Base-by-base conservation (phyloP, 2,888 invertebrate species). In the Drosophila bunnanda region DNA sequence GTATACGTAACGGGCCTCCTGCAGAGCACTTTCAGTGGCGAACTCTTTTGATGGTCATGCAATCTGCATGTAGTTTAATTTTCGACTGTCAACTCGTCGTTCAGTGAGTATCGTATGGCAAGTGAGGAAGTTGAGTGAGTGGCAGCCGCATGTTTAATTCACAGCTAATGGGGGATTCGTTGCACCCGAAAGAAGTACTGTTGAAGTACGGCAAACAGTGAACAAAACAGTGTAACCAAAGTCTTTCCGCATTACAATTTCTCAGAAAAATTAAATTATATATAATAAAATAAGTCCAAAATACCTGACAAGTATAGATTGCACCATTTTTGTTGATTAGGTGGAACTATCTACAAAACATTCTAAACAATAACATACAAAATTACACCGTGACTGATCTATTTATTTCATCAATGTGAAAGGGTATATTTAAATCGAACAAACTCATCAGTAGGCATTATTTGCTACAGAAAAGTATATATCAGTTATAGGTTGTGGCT, bases 1-100 rank as follows among this genome's bases (percentile, higher is more conserved):
- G 86, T 79, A 85, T 83, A 80, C 85, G 82, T 82, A 88, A 78
- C 88, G 82, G 28, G 50, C 68, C 15, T 32, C 32, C 32, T 70
- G 57, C 54, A 65, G 15, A 15, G 32, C 32, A 9, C 32, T 34
- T 52, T 6, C 70, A 67, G 62, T 64, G 69, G 52, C 77, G 62
- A 50, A 36, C 50, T 36, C 48, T 43, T 50, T 44, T 61, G 75
- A 73, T 43, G 44, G 64, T 30, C 68, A 28, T 61, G 71, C 58
- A 68, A 70, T 76, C 75, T 82, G 73, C 86, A 79, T 72, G 75
- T 66, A 53, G 56, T 73, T 71, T 56, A 52, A 71, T 73, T 71
- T 58, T 44, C 64, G 34, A 46, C 71, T 62, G 55, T 62, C 64
- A 55, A 32, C n/a, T 34, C 55, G 44, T 41, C 17, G 39, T 32